These are phyloP conservation scores for Myotis lucifugus DNA, from an alignment of 2,113 vertebrate species.

Conservation along the genomic window DNA sequence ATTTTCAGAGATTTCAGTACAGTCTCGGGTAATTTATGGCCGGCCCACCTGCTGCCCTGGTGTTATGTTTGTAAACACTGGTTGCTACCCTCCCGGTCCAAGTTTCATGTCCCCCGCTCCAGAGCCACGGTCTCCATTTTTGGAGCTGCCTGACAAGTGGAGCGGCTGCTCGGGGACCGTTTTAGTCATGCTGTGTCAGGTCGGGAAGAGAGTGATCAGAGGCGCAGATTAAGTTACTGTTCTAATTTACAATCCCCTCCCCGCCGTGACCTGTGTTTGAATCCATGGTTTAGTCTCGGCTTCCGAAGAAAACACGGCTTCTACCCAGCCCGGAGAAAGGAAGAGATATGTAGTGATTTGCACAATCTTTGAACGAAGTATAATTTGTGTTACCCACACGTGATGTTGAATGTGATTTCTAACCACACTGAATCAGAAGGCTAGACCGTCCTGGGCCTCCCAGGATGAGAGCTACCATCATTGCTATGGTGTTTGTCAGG, in stretches of 20 bases:
- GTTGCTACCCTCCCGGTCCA: constrained; percentile 84
- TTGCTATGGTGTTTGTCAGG: neutral
- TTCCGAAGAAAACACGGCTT: neutral
- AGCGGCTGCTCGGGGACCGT: constrained; percentile 53
- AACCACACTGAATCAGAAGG: neutral
- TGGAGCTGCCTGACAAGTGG: constrained; percentile 84
- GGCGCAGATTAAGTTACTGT: constrained; percentile 77
- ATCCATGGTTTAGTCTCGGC: neutral
- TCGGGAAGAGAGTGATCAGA: constrained; percentile 66
- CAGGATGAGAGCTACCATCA: neutral
- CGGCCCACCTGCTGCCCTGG: constrained; percentile 76
- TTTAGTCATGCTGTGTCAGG: constrained; percentile 72
- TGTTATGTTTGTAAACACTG: constrained; percentile 92
- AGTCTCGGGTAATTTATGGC: constrained; percentile 81
- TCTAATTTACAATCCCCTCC: constrained; percentile 44
- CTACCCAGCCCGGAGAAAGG: neutral
- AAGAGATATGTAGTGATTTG: neutral
- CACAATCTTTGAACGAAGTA: neutral
- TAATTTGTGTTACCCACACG: neutral
- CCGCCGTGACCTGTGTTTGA: constrained; percentile 19
- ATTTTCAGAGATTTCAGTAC: constrained; percentile 62
- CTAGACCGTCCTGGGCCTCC: neutral
- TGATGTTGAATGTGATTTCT: neutral
- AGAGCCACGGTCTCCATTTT: constrained; percentile 88
- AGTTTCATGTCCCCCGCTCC: constrained; percentile 73